Conservation (phyloP, 2,888 invertebrate species). For the Miltochrista miniata region DNA sequence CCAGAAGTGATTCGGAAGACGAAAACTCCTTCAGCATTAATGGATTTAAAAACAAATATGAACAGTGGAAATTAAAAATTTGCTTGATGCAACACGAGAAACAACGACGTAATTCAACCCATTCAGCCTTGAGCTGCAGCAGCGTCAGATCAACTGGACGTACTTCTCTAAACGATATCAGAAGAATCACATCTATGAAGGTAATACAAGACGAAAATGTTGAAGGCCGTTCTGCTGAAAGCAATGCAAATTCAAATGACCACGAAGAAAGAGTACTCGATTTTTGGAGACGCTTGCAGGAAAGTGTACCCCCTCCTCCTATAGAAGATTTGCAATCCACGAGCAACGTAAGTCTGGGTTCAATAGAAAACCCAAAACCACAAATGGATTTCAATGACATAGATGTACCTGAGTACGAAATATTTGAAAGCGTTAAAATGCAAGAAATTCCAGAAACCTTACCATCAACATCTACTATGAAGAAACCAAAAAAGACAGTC, state of each 20-base stretch:
- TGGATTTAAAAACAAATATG: conserved; percentile 66
- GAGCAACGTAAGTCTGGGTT: conserved; percentile 23
- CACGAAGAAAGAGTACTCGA: conserved; percentile 57
- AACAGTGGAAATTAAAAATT: conserved; percentile 69
- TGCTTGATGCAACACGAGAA: conserved; percentile 54
- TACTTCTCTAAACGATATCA: conserved; percentile 39
- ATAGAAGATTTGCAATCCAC: conserved; percentile 42
- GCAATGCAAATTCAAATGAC: conserved; percentile 14
- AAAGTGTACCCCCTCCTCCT: conserved; percentile 70
- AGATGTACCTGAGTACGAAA: conserved; percentile 61
- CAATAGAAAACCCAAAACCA: conserved; percentile 29
- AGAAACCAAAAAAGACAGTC: conserved; percentile 51
- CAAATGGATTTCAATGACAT: conserved; percentile 50
- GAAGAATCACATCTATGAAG: background rate
- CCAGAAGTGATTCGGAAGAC: conserved; percentile 76
- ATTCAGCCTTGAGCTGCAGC: conserved; percentile 43
- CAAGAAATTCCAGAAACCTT: conserved; percentile 31
- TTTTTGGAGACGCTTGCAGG: conserved; percentile 61
- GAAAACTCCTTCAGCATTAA: conserved; percentile 64
- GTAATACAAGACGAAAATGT: conserved; percentile 13
- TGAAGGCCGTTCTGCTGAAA: conserved; percentile 2
- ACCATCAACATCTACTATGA: conserved; percentile 63
- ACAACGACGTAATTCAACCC: conserved; percentile 49
- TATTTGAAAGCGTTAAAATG: conserved; percentile 61
- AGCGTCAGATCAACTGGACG: conserved; percentile 42